Evolutionary conservation across 1,140 invertebrate species (phyloP).

Genomic region (Ostrea edulis): DNA sequence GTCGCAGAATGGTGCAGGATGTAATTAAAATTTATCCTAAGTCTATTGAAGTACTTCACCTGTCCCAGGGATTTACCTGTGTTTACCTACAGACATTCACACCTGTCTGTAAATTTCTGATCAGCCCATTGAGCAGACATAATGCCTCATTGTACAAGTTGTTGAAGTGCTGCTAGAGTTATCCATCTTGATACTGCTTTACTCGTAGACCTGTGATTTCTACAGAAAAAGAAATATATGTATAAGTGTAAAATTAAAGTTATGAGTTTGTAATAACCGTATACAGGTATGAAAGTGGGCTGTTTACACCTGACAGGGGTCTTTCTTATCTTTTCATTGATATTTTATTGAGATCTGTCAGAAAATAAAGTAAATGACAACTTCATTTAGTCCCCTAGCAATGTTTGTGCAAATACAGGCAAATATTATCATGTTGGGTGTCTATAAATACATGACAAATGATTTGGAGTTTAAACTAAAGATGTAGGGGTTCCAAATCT

Average conservation of each 20-base stretch:
- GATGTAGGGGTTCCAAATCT: not conserved
- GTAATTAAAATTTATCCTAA: slow-evolving; percentile 13
- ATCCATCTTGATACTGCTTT: not conserved
- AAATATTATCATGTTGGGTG: slow-evolving; percentile 35
- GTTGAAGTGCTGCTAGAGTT: not conserved
- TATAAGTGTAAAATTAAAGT: not conserved
- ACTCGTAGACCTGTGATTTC: too few relatives aligned
- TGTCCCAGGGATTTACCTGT: not conserved
- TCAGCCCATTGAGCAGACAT: not conserved
- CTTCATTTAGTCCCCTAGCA: not conserved
- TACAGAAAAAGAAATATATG: not conserved
- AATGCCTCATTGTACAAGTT: not conserved
- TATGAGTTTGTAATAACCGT: not conserved
- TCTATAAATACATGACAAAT: slow-evolving; percentile 23
- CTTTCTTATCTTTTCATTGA: not conserved
- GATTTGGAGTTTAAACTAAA: slow-evolving; percentile 13
- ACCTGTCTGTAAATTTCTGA: not conserved
- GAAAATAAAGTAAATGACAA: slow-evolving; percentile 1
- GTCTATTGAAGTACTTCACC: slow-evolving; percentile 18
- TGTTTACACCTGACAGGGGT: not conserved
- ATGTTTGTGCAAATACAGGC: slow-evolving; percentile 15
- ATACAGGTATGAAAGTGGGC: not conserved
- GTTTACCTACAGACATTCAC: slow-evolving; percentile 25
- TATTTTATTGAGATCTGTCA: slow-evolving; percentile 4
- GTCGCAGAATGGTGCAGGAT: slow-evolving; percentile 1